Evolutionary conservation across 2,113 vertebrate genomes (phyloP), one percentile per base, ranked within the genome.

Genomic region (Antigone vipio): DNA sequence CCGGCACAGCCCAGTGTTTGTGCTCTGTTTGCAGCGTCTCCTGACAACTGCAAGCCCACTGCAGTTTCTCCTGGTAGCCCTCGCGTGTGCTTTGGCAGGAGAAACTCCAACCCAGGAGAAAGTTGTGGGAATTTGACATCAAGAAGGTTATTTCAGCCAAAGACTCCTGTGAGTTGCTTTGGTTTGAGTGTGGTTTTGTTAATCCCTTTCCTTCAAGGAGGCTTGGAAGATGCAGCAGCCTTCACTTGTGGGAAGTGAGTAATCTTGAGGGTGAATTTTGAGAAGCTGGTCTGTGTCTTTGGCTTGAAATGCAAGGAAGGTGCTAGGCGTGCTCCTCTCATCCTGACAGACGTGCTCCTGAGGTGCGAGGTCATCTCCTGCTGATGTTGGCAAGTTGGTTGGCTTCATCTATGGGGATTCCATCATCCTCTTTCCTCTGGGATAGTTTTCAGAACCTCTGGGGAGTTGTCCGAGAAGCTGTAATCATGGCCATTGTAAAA

Each of bases 11-110:
- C 71, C 71, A 32, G 53, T 92, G 91, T 97, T 97, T 96, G 87
- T 90, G 92, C 88, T 91, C 58, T 96, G 91, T 97, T 95, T 96
- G 89, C 78, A 89, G 85, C 7, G 18, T 93, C 90, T 97, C 96
- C 82, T 91, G 90, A 97, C 88, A 95, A 89, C 95, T 96, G 76
- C 47, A 55, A 73, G 75, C 76, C 89, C 87, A 83, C 38, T 72
- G 72, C 62, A 49, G 40, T 79, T 95, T 95, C 63, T 93, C 52
- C 73, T 96, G 88, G 86, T 88, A 77, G 82, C 82, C 66, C 32
- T 93, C 23, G 20, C 0, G 0, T 94, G 55, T 63, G 7, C 67
- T 93, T 87, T 94, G 88, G 73, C 86, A 89, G 60, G 27, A 93
- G 58, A 90, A 86, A 38, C 47, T 80, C 53, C 72, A 91, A 2